Base-by-base conservation (phyloP, 2,888 invertebrate genomes). In the Lasioglossum zephyrum region DNA sequence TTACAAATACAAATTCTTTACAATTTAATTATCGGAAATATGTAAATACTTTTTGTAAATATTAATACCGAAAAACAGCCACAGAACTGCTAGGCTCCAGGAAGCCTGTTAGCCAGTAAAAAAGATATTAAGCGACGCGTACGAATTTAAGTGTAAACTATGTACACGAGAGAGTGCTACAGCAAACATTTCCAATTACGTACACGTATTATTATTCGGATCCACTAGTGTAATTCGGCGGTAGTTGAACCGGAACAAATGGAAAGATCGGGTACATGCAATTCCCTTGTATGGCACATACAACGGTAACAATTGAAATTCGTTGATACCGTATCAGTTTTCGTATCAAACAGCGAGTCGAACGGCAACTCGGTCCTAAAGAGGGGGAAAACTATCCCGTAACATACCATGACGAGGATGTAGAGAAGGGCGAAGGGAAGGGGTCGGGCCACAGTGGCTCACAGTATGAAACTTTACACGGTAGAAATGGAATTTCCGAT, bases 401-500 rank as follows among this genome's bases (percentile, higher is more conserved):
- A 73, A 76, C 26, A 8, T 60, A 79, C 79, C 66, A 41, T 73
- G 77, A 63, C 53, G 60, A 57, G 44, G 73, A 47, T 41, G 47
- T 31, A 66, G 41, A 80, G 60, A 26, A 36, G 26, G 16, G 44
- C 47, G 69, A 72, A 26, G 70, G 72, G 36, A 22, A 44, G n/a
- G n/a, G 44, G 44, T 63, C 69, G 57, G 70, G 77, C 57, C 73
- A 47, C 73, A n/a, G 4, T 11, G 47, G 41, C 57, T 36, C 47
- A 49, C 73, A 73, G 76, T 81, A 88, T 83, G 84, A 91, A 86
- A 91, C 89, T 89, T 90, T 82, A 77, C 79, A 88, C 89, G 86
- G 39, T 41, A 82, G 75, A 86, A 89, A 88, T 89, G 91, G 85
- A 87, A 91, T 89, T 89, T 80, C 90, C 91, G 89, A 89, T 90